These are phyloP conservation scores for Sardinella longiceps DNA, from an alignment of 2,797 vertebrate species.

Conservation along the genomic window DNA sequence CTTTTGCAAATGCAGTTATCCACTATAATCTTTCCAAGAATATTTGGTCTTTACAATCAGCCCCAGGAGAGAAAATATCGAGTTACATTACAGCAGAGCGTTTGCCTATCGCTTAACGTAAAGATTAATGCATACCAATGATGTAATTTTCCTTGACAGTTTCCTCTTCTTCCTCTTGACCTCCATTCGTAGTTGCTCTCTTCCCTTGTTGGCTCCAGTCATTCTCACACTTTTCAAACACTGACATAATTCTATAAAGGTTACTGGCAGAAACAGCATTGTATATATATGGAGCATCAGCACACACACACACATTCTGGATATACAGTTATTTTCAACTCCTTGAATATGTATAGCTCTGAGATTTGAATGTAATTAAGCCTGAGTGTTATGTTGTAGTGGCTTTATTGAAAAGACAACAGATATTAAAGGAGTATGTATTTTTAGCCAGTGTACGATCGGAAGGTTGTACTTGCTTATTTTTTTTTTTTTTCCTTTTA, in stretches of 20 bases:
- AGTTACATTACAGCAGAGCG: conserved; percentile 33
- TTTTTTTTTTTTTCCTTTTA: conserved; percentile 1
- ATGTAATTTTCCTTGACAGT: conserved; percentile 45
- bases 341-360: background rate
- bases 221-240: background rate
- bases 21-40: conserved; percentile 48
- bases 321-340: background rate
- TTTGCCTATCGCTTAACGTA: conserved; percentile 31
- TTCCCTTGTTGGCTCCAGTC: background rate
- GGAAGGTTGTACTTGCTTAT: background rate
- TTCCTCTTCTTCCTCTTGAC: conserved; percentile 4
- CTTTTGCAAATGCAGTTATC: conserved; percentile 36
- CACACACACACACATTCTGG: background rate
- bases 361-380: background rate
- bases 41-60: conserved; percentile 41
- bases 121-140: conserved; percentile 10
- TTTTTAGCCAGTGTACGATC: background rate
- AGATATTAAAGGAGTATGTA: background rate
- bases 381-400: background rate
- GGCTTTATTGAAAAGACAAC: conserved; percentile 13
- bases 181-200: background rate
- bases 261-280: background rate
- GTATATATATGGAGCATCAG: background rate
- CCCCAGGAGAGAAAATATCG: conserved; percentile 42
- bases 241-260: background rate